phyloP scores from a whole-genome alignment of 2,797 vertebrate species.

The Carcharodon carcharias region DNA sequence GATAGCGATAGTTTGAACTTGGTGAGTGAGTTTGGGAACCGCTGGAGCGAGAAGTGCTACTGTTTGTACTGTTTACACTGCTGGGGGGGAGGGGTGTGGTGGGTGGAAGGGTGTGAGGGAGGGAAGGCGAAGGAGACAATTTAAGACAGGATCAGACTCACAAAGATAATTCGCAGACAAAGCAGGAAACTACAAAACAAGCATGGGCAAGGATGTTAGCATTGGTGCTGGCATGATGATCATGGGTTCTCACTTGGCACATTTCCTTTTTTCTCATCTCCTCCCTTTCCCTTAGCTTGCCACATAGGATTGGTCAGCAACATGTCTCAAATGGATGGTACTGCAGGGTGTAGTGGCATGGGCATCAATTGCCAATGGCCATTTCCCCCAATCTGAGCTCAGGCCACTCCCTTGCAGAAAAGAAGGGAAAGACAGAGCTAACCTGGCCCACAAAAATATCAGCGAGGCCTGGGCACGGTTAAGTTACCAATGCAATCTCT shows the following conservation, averaged over 20 bases:
- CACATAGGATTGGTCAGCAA: background rate
- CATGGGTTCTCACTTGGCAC: background rate
- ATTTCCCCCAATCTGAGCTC: background rate
- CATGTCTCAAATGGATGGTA: background rate
- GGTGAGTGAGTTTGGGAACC: slow-evolving; percentile 84
- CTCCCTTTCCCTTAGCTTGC: background rate
- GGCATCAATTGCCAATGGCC: background rate
- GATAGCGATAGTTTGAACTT: slow-evolving; percentile 85
- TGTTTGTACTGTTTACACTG: slow-evolving; percentile 85
- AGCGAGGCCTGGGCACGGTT: background rate
- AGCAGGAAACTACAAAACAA: slow-evolving; percentile 38
- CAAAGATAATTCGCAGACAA: slow-evolving; percentile 38
- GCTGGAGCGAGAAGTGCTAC: slow-evolving; percentile 76
- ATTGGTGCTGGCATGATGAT: background rate
- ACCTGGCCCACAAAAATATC: background rate
- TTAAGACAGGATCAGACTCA: slow-evolving; percentile 47
- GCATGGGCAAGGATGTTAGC: background rate
- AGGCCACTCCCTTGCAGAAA: background rate
- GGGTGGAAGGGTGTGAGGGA: slow-evolving; percentile 37
- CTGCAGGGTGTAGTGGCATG: background rate
- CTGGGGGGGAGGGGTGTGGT: slow-evolving; percentile 54
- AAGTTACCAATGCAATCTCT: background rate
- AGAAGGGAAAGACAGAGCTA: background rate
- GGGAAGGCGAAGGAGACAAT: slow-evolving; percentile 44
- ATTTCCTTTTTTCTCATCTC: background rate